Percentiles rank a stretch among this genome's conserved stretches.
Conservation (phyloP, 35 echinoderm and acorn worm genomes). For the Apostichopus californicus region DNA sequence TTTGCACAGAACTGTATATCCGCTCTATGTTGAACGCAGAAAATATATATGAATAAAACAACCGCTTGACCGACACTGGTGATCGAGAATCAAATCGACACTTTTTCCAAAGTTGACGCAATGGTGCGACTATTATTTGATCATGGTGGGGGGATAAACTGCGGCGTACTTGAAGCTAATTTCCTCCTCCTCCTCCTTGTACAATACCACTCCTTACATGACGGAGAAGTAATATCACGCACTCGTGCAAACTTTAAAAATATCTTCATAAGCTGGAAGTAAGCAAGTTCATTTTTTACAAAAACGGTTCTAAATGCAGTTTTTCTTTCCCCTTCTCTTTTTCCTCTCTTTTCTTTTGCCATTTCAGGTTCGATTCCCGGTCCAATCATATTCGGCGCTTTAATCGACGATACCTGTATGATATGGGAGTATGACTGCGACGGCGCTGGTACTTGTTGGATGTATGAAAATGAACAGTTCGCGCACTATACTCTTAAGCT, state of each 20-base stretch:
- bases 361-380: conserved; percentile 72
- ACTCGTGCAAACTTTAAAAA: no score
- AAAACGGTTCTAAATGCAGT: background rate
- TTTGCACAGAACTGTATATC: no score
- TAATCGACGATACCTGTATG: conserved; percentile 63
- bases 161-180: no score
- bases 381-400: conserved; percentile 67
- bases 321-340: background rate
- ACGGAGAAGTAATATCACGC: no score
- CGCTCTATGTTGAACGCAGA: no score
- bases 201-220: no score
- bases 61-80: background rate
- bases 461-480: conserved; percentile 58
- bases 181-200: no score
- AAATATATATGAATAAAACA: background rate
- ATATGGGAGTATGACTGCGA: conserved; percentile 74
- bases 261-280: no score
- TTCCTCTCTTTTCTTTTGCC: background rate
- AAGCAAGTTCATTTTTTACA: no score
- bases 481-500: background rate
- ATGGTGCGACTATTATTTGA: no score
- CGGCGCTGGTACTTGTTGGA: conserved; percentile 59
- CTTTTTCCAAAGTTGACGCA: background rate
- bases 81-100: background rate
- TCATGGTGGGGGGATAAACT: no score